Percentiles rank a stretch among this genome's conserved stretches.
Evolutionary conservation across 2,888 invertebrate species (phyloP).

Genomic region (Protodeltote pygarga): DNA sequence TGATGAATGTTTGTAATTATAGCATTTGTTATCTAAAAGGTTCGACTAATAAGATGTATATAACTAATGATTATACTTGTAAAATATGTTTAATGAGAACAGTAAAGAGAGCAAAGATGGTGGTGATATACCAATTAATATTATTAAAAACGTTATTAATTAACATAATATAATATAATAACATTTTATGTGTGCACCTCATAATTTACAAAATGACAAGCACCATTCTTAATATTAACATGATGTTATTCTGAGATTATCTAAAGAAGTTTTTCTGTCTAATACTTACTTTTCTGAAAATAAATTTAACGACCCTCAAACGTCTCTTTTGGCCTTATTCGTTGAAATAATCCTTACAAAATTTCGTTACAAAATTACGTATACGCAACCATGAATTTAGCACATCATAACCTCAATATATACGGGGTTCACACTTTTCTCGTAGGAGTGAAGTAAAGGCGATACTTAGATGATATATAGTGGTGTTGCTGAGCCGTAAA

Average conservation of each 20-base stretch:
- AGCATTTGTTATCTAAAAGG: background rate
- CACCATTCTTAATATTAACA: too few species aligned
- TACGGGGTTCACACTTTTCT: background rate
- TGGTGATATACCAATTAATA: too few species aligned
- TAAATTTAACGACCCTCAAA: slow-evolving; percentile 20
- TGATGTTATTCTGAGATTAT: too few species aligned
- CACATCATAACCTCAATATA: slow-evolving; percentile 16
- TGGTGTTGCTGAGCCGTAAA: slow-evolving; percentile 35
- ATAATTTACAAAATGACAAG: too few species aligned
- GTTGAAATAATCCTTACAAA: slow-evolving; percentile 4
- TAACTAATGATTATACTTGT: too few species aligned
- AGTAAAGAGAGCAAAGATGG: too few species aligned
- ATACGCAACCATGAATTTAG: slow-evolving; percentile 19
- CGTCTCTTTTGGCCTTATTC: slow-evolving; percentile 17
- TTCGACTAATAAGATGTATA: background rate
- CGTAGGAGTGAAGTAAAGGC: slow-evolving; percentile 4
- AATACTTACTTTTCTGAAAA: slow-evolving; percentile 7
- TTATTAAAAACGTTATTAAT: too few species aligned
- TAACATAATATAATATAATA: too few species aligned
- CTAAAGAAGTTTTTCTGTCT: too few species aligned
- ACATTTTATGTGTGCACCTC: too few species aligned
- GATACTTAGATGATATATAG: slow-evolving; percentile 31
- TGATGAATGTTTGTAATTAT: slow-evolving; percentile 1
- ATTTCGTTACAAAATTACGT: slow-evolving; percentile 20
- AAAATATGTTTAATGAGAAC: too few species aligned